Conservation (phyloP, 2,113 vertebrate species). For the Calyptomena viridis region DNA sequence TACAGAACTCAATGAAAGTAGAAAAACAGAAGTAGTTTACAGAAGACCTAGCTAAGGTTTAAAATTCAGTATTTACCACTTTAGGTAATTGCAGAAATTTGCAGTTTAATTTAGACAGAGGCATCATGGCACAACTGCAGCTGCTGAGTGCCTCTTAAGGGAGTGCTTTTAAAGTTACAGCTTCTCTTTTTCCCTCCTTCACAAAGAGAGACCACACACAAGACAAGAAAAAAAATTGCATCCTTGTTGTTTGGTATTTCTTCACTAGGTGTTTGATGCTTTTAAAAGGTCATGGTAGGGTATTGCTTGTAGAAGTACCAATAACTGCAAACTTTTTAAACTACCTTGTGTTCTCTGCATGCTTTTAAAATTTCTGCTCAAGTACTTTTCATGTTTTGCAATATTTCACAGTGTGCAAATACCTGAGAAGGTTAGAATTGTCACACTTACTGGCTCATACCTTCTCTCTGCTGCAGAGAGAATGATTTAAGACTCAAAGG, state of each 20-base stretch:
- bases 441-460: background rate
- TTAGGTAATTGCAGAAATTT: background rate
- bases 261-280: background rate
- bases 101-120: background rate
- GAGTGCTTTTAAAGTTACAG: background rate
- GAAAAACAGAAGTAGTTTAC: background rate
- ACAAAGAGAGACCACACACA: background rate
- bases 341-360: background rate
- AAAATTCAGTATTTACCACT: background rate
- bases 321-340: background rate
- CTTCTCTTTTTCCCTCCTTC: background rate
- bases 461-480: background rate
- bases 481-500: background rate
- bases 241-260: background rate
- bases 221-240: background rate
- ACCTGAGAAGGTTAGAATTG: background rate
- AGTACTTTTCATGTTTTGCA: constrained; percentile 13
- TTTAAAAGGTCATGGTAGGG: background rate
- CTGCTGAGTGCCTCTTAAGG: background rate
- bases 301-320: background rate
- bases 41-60: background rate
- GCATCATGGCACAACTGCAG: background rate
- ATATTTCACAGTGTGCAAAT: background rate
- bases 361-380: background rate
- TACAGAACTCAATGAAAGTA: background rate